Percentiles rank a stretch among this genome's conserved stretches.
phyloP scores from a whole-genome alignment of 2,888 invertebrate genomes.

The Chorisops tibialis region DNA sequence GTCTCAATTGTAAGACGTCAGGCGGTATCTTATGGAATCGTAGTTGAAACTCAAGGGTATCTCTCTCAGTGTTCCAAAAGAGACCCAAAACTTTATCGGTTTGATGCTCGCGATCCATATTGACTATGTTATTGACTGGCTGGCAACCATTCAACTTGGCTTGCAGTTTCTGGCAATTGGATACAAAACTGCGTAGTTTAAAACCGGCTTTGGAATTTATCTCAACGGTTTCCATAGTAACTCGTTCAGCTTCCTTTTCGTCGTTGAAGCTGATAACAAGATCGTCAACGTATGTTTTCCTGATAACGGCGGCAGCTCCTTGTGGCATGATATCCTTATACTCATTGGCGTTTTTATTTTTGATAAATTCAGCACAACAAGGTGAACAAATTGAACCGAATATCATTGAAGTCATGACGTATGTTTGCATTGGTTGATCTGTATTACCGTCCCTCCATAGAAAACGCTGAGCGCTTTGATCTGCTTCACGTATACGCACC shows the following conservation, averaged over 20 bases:
- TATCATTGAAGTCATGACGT: not conserved
- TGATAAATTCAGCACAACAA: not conserved
- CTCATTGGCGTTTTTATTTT: constrained; percentile 36
- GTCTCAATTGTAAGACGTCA: constrained; percentile 18
- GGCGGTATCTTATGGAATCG: constrained; percentile 25
- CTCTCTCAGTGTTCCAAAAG: constrained; percentile 28
- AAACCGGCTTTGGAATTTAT: not conserved
- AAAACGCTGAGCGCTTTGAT: constrained; percentile 38
- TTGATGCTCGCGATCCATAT: not conserved
- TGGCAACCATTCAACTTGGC: not conserved
- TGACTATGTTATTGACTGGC: not conserved
- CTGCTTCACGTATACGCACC: constrained; percentile 37
- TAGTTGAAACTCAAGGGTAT: constrained; percentile 32
- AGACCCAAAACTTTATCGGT: constrained; percentile 31
- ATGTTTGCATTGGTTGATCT: not conserved
- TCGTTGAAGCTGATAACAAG: no score
- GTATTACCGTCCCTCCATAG: not conserved
- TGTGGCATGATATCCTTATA: constrained; percentile 27
- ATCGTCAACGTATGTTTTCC: constrained; percentile 34
- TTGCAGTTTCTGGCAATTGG: constrained; percentile 30
- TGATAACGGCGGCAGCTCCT: constrained; percentile 30
- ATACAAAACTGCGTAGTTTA: constrained; percentile 33
- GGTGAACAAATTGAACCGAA: not conserved
- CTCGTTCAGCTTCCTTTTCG: no score
- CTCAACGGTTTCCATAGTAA: constrained; percentile 32